Conservation (phyloP, 2,113 vertebrate species). For the Vidua chalybeata region DNA sequence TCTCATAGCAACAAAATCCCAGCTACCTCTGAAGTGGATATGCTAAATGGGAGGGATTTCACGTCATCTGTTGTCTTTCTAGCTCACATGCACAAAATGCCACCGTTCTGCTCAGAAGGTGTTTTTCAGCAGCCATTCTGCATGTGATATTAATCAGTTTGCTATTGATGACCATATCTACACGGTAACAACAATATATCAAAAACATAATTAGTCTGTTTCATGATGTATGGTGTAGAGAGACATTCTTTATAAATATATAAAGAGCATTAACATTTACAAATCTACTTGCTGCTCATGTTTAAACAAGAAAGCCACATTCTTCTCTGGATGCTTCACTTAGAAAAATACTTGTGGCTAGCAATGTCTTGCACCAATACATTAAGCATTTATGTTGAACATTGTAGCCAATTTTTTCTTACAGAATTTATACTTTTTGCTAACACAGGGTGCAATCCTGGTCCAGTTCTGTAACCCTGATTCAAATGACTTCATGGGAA, state of each 20-base stretch:
- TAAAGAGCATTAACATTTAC: slow-evolving; percentile 4
- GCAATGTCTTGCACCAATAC: not conserved
- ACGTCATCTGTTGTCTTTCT: not conserved
- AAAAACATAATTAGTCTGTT: slow-evolving; percentile 29
- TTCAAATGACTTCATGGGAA: not conserved
- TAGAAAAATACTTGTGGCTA: not conserved
- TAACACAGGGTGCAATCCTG: not conserved
- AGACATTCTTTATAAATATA: not conserved
- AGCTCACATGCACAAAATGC: not conserved
- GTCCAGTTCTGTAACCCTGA: not conserved
- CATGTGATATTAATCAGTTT: not conserved
- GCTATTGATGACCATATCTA: not conserved
- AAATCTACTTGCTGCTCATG: not conserved
- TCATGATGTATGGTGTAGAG: not conserved
- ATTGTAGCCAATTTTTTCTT: not conserved
- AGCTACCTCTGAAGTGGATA: slow-evolving; percentile 36
- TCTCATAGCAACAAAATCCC: slow-evolving; percentile 59
- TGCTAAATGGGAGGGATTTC: slow-evolving; percentile 11
- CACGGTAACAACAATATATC: not conserved
- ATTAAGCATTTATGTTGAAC: not conserved
- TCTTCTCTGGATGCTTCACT: not conserved
- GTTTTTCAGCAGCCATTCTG: not conserved
- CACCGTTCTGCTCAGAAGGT: not conserved
- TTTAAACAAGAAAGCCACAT: not conserved
- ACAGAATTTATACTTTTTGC: not conserved